Evolutionary conservation across 2,113 vertebrate species (phyloP), one percentile per base, ranked within the genome.

Genomic region (Pedetes capensis): DNA sequence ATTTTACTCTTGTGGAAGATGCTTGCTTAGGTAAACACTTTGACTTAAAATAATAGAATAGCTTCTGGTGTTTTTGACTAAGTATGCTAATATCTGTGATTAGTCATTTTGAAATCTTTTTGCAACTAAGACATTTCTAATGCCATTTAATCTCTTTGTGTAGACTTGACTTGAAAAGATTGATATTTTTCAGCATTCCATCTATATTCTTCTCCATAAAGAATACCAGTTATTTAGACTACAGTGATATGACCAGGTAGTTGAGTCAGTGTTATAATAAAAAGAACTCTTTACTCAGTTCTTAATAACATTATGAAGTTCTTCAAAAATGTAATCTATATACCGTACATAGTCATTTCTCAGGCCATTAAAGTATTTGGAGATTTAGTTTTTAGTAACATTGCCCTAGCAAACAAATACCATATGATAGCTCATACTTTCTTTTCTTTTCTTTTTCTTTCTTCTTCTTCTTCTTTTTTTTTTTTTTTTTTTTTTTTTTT

Each of bases 231-330:
- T n/a, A 16, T 57, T 90, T 87, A 37, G 11, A 89, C 39, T 66
- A 76, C 23, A 86, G 34, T 91, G 55, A 59, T 92, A 86, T 92
- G 64, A 75, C 59, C 4, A 61, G 72, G 20, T 78, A 76, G 39
- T 59, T 83, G 49, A 68, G 47, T 91, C 4, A 69, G 11, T 78
- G 13, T 91, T 94, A 79, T 59, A 49, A 42, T 55, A 49, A 85
- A 88, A 88, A 93, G 39, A 91, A 82, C 37, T 10, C 29, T 89
- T 87, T 87, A 61, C 32, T 89, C 63, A 94, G 69, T 96, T 92
- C 53, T 88, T 90, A 8, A 51, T 42, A 81, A 51, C 47, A 5
- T 59, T 75, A 75, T 11, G 16, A 80, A 53, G 17, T 89, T 93
- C 90, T 83, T 61, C 25, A 81, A 49, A 94, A 78, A 23, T 66